Base-by-base conservation (phyloP, 1,140 invertebrate genomes). In the Lanistes nyassanus region DNA sequence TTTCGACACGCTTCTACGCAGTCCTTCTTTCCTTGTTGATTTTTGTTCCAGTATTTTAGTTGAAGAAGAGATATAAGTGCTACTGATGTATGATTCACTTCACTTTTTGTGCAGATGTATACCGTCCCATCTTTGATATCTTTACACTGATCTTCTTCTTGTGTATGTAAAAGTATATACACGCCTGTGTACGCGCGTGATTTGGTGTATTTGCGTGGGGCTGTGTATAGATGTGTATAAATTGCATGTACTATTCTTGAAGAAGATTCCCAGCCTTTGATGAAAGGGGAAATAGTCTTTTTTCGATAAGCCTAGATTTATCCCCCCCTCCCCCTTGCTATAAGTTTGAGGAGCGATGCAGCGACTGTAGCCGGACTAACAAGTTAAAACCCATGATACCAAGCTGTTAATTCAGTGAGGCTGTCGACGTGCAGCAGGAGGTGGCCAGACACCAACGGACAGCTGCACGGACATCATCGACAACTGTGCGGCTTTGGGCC, bases 401-500 rank as follows among this genome's bases (percentile, higher is more conserved):
- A 68, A 39, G 1, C 16, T 55, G 16, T 0, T 73, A 1, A 7
- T 62, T 23, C 42, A 7, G 9, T 13, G 29, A 37, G 31, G 19
- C 42, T 55, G 21, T n/a, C 21, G 47, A 31, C 21, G 37, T 58
- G n/a, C 64, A 58, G 64, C 58, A 23, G 47, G 29, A 66, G 60
- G 68, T 16, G 42, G 73, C n/a, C 60, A 65, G 21, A 11, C 60
- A 0, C 31, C 58, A 11, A 34, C 26, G 3, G 23, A 31, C 23
- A 34, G 39, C 6, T 82, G 81, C 68, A 58, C 26, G 21, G 81
- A 82, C 70, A 77, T 76, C 56, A 47, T 82, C 4, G 31, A 62
- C 19, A 82, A 82, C 68, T 82, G 81, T 75, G 73, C 72, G 42
- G 70, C 70, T 6, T 76, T 76, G 64, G 81, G 76, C 19, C 11